Percentiles rank a stretch among this genome's conserved stretches.
Evolutionary conservation across 2,797 vertebrate species (phyloP).

Genomic region (Phoebastria nigripes): DNA sequence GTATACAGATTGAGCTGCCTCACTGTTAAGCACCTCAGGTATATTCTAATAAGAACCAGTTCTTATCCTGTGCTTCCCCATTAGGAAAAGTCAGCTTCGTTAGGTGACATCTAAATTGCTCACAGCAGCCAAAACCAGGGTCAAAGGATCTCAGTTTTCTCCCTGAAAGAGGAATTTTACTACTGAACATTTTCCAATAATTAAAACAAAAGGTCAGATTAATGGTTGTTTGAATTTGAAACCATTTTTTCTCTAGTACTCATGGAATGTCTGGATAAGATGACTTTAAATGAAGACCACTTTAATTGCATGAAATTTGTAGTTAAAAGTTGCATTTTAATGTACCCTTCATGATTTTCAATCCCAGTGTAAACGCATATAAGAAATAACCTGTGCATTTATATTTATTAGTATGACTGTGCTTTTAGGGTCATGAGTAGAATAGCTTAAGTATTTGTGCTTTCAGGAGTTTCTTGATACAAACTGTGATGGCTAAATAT

Average conservation of each 20-base stretch:
- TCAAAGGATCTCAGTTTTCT: background rate
- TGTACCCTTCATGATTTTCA: background rate
- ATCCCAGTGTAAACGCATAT: background rate
- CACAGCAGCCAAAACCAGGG: background rate
- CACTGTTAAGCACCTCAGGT: background rate
- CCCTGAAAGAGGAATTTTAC: background rate
- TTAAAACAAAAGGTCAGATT: constrained; percentile 13
- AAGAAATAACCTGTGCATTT: background rate
- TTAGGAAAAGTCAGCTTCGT: background rate
- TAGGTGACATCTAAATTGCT: background rate
- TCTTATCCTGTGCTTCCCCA: background rate
- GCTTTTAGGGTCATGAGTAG: background rate
- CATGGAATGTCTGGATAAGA: background rate
- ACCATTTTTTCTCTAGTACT: background rate
- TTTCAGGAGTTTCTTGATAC: background rate
- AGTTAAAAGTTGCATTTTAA: background rate
- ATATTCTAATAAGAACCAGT: background rate
- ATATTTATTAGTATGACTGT: background rate
- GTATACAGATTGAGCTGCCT: background rate
- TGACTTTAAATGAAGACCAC: background rate
- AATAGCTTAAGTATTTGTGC: background rate
- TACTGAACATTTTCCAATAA: background rate
- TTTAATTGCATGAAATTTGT: background rate
- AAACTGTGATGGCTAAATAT: background rate
- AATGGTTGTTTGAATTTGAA: background rate